Percentiles rank a stretch among this genome's conserved stretches.
phyloP scores from a whole-genome alignment of 2,113 vertebrate species.

The Tupaia chinensis region DNA sequence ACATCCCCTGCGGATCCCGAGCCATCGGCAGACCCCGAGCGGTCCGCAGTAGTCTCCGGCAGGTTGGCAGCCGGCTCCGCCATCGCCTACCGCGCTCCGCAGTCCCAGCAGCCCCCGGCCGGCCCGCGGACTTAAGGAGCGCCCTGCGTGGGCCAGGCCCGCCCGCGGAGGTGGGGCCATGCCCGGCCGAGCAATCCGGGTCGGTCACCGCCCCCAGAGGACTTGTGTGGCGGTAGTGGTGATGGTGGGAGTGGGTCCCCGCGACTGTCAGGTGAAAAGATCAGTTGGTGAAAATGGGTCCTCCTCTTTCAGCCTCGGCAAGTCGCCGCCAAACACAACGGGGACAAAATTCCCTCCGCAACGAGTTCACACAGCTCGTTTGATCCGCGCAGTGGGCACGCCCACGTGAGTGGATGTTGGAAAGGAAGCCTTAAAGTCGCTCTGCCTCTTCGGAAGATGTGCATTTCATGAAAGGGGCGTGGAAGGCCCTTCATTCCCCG shows the following conservation, averaged over 20 bases:
- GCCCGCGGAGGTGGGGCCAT: background rate
- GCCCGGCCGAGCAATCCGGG: background rate
- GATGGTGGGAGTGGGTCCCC: no score
- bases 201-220: background rate
- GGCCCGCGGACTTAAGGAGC: background rate
- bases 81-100: background rate
- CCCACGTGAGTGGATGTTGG: background rate
- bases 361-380: background rate
- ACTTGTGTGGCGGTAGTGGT: no score
- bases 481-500: background rate
- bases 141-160: background rate
- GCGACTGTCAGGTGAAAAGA: background rate
- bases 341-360: background rate
- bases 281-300: rapidly evolving
- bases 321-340: background rate
- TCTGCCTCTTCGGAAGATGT: background rate
- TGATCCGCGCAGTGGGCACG: background rate
- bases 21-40: no score
- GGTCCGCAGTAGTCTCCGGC: background rate
- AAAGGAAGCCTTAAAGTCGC: background rate
- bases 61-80: rapidly evolving
- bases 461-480: background rate
- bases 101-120: background rate
- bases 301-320: background rate
- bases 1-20: background rate